Evolutionary conservation across 2,888 invertebrate species (phyloP), one percentile per base, ranked within the genome.

Genomic region (Spilosoma lubricipeda): DNA sequence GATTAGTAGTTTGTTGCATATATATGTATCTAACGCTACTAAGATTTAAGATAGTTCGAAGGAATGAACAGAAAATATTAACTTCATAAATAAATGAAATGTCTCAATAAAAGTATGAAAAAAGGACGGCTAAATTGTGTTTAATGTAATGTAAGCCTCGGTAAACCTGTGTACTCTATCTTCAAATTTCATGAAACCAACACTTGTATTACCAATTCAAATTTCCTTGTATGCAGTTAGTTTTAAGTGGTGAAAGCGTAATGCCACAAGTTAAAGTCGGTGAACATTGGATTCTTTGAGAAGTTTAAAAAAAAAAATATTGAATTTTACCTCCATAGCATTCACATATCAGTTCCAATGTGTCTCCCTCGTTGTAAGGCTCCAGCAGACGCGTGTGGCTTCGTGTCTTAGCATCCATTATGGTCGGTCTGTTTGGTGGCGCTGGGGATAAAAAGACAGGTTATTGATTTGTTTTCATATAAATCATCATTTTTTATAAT

Each of bases 311-410:
- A 56, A 9, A 23, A 56, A 11, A 39, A 11, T 39, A 11, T 11
- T 11, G 8, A 39, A 39, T 11, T n/a, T 56, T 56, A 56, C 98
- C 98, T 92, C 98, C 98, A 78, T 96, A 96, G 33, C 97, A 97
- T 95, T 98, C 98, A 90, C 98, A 98, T 86, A 97, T 96, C 73
- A 98, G 96, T 86, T 97, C 97, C 77, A 98, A 96, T 86, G 98
- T 97, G 85, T 97, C 97, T 73, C 98, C 98, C 93, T 98, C 98
- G 89, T 98, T 98, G 94, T 98, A 98, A 3, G 98, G 97, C 91
- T 98, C 98, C 88, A 98, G 96, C 78, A 97, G 95, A 81, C 97
- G 96, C 77, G 97, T 97, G 89, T 97, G 96, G 88, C 98, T 98
- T 83, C 97, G 96, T 70, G 97, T 97, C 90, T 97, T 97, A 56